Base-by-base conservation (phyloP, 1,140 invertebrate species). In the Belonocnema kinseyi region DNA sequence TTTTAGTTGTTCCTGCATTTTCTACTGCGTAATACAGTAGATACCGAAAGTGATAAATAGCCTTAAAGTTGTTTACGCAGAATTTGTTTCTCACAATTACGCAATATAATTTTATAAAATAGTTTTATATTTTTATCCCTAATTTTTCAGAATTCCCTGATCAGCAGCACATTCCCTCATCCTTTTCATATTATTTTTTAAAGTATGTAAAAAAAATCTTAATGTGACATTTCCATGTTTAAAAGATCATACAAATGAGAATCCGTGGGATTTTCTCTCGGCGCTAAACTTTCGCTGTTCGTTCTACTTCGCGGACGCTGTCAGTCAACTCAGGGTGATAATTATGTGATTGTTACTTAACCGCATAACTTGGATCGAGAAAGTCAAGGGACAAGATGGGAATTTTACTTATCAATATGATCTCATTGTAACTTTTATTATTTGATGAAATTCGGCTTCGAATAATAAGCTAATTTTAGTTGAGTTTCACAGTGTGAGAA, bases 261-360 rank as follows among this genome's bases (percentile, higher is more conserved):
- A 81, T 82, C 82, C 80, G 75, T 82, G 78, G 73, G 76, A 85
- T 85, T 83, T 84, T 85, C 82, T 81, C 84, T 82, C 78, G 75
- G 78, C 78, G 76, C 80, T 84, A 81, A 83, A 84, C 84, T 85
- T 85, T 85, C 84, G 81, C 84, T 78, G 50, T 75, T 82, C 79
- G 83, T 83, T 82, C 80, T 82, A 83, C 78, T 80, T 83, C 51
- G 80, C 58, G 50, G 70, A 73, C 75, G 78, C 13, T 73, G 74
- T 76, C 74, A 53, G 17, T 75, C 53, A 54, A 17, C 53, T 10
- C 17, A 17, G 56, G 74, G 19, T 75, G 16, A 79, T 73, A 51
- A 76, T 74, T 58, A 58, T 54, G 71, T 54, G 75, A 81, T 79
- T 78, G 58, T 77, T 82, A 77, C 77, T 77, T 51, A 72, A 77